These are phyloP conservation scores for Melanotaenia boesemani DNA, from an alignment of 2,797 vertebrate species.

Conservation along the genomic window DNA sequence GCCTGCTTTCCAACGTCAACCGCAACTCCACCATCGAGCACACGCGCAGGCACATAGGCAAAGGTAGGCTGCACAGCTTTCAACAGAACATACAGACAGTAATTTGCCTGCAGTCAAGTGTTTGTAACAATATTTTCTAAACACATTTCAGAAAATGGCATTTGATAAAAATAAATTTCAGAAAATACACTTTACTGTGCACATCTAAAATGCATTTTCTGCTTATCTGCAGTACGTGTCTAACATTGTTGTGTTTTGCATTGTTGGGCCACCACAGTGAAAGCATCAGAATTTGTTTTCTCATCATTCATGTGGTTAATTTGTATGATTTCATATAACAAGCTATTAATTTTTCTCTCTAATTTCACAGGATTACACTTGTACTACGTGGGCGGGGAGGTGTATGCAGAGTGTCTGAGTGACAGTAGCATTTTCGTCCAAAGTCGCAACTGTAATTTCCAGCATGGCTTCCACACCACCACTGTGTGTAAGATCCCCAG, in stretches of 20 bases:
- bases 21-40: conserved; percentile 98
- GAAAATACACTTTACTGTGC: no score
- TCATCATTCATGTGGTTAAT: not conserved
- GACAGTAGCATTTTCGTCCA: conserved; percentile 99
- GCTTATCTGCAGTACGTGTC: no score
- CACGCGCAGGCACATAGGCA: conserved; percentile 96
- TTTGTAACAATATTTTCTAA: no score
- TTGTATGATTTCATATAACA: not conserved
- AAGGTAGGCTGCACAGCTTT: conserved; percentile 81
- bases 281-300: no score
- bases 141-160: no score
- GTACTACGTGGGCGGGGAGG: conserved; percentile 96
- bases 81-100: not conserved
- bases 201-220: no score
- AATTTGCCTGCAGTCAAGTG: no score
- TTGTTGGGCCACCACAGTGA: no score
- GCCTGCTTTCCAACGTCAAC: conserved; percentile 97
- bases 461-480: conserved; percentile 97
- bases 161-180: no score
- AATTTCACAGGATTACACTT: conserved; percentile 90
- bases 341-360: not conserved
- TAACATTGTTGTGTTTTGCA: no score
- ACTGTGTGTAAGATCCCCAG: conserved; percentile 99
- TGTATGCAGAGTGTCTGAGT: conserved; percentile 97
- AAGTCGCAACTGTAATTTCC: conserved; percentile 98